Percentiles rank a stretch among this genome's conserved stretches.
Conservation (phyloP, 2,113 vertebrate species). For the Astatotilapia flaviijosephi region DNA sequence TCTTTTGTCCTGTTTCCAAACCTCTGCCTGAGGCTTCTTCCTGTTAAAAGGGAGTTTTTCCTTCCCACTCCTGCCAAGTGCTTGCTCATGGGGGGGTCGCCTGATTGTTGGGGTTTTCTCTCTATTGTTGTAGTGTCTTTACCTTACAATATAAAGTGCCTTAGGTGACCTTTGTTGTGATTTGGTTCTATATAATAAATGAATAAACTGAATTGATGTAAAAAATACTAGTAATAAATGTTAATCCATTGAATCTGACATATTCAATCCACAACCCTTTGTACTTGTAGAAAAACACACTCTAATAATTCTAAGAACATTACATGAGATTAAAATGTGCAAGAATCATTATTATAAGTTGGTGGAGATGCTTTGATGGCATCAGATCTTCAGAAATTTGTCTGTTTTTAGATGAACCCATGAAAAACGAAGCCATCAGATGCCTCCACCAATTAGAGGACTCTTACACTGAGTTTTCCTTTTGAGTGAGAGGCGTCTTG, state of each 20-base stretch:
- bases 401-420: neutral
- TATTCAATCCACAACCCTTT: neutral
- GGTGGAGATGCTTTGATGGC: neutral
- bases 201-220: neutral
- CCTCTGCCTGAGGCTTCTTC: neutral
- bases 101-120: neutral
- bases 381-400: neutral
- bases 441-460: neutral
- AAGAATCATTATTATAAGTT: neutral
- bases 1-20: neutral
- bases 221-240: neutral
- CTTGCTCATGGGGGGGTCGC: neutral
- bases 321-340: neutral
- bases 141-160: neutral
- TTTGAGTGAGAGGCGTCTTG: conserved; percentile 90
- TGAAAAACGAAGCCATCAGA: fast-evolving
- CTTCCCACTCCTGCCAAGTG: neutral
- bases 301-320: neutral
- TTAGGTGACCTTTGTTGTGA: neutral
- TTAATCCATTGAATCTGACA: neutral
- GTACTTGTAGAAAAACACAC: fast-evolving
- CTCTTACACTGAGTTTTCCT: conserved; percentile 83
- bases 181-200: neutral
- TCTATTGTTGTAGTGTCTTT: neutral
- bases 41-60: neutral